A percentile compares a stretch with the other conserved stretches of the same genome.
phyloP scores from a whole-genome alignment of 1,140 invertebrate genomes.

The Coenobita brevimanus region DNA sequence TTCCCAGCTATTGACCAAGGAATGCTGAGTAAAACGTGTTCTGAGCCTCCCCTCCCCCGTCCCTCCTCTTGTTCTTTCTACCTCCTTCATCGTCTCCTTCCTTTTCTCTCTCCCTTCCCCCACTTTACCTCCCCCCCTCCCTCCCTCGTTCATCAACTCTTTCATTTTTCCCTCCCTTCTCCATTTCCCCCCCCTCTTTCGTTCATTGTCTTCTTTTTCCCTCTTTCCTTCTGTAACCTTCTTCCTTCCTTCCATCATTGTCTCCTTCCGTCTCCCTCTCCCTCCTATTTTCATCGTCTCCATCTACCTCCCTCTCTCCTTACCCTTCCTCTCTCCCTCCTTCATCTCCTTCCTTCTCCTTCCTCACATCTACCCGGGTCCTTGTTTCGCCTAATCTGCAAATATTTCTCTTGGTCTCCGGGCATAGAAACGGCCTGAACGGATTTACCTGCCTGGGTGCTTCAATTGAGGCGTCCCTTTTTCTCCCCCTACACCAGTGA shows the following conservation, averaged over 20 bases:
- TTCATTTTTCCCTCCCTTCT: background rate
- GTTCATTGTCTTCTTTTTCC: background rate
- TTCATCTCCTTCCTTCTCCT: background rate
- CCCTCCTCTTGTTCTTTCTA: background rate
- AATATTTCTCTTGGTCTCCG: conserved; percentile 33
- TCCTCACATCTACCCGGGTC: background rate
- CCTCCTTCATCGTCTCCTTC: background rate
- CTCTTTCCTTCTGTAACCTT: background rate
- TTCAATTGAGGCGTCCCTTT: conserved; percentile 16
- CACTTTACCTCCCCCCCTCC: background rate
- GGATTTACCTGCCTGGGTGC: conserved; percentile 40
- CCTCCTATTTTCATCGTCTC: background rate
- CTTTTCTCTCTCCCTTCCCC: background rate
- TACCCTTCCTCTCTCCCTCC: background rate
- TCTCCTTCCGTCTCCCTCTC: conserved; percentile 10
- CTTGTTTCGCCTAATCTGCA: background rate
- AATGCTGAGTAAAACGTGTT: conserved; percentile 14
- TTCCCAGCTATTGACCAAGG: conserved; percentile 30
- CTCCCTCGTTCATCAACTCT: background rate
- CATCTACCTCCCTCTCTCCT: no score
- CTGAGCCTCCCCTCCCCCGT: background rate
- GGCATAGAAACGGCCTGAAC: conserved; percentile 5
- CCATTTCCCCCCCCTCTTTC: background rate
- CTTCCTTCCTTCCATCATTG: background rate
- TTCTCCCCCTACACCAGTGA: no score